Evolutionary conservation across 2,888 invertebrate species (phyloP), one percentile per base, ranked within the genome.

Genomic region (Brenthis hecate): DNA sequence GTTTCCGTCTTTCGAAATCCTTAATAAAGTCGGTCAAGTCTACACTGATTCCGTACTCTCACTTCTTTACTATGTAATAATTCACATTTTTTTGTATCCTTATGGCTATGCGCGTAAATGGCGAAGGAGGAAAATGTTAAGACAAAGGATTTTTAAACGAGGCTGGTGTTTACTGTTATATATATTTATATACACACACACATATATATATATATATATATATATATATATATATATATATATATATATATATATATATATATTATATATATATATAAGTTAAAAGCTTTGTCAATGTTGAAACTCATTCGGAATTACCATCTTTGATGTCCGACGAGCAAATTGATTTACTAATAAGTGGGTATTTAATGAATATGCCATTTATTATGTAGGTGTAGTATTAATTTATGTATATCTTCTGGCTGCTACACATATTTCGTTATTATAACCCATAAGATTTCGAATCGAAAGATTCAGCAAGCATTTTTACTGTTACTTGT

Each of bases 1-100:
- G 65, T 72, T 77, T 77, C 75, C 76, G 74, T 73, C 69, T 76
- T 73, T 74, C 73, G 68, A 72, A 75, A 73, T 70, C 67, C 62
- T 57, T 72, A 73, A 51, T 13, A 65, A 65, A 65, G 53, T 68
- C 70, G 72, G 69, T 69, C 71, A 69, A 73, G 54, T 61, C 64
- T 56, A 64, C 53, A 54, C 67, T 57, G 68, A 43, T 66, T 56
- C 36, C 32, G 63, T 60, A 19, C 65, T 67, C 63, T 69, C 50
- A 56, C 67, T 70, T 65, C 65, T 66, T 43, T 51, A 43, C n/a
- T 43, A n/a, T 13, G 61, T 62, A 14, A 53, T 36, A 62, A 53
- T 51, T 62, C 32, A 62, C 36, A 13, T 62, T 65, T 68, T 53
- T 63, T 55, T 65, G 53, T n/a, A 19, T 60, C 13, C 54, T 48